Evolutionary conservation across 53 echinoderm and acorn worm species (phyloP), one percentile per base, ranked within the genome.

Genomic region (Holothuria leucospilota): DNA sequence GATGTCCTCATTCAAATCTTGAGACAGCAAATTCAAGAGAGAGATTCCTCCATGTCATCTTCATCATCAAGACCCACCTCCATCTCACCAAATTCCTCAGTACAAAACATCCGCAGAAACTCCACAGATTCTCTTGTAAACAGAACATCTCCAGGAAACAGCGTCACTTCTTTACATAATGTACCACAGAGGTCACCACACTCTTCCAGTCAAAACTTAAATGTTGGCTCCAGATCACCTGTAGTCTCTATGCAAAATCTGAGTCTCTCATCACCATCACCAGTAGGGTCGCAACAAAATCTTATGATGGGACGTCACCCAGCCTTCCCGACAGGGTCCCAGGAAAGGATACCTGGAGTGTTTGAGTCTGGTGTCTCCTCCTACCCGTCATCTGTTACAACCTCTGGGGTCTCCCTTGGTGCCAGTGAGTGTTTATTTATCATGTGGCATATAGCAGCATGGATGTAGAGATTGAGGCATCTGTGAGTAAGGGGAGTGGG

Each of bases 1-100:
- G 92, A 95, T 82, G 91, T 90, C 65, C 86, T 93, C 71, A 95
- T 98, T 72, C 91, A 95, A 49, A 91, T 91, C 20, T 82, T 98
- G 8, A 82, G 91, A 64, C 85, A 94, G 28, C 95, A 98, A 68
- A 87, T 93, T 67, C 51, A 89, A 40, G 94, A 96, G 70, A 87
- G 89, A 65, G 93, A 93, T 71, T 72, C 81, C 8, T 58, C 84
- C 12, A 62, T 78, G 52, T 64, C 71, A 39, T 82, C 75, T 59
- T 75, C 80, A 6, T 90, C 82, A 8, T 85, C 88, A 16, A 39
- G 90, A 38, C 88, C 88, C 28, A 81, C 90, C 2, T 87, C 94
- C 23, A 75, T 87, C 27, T 94, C 93, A 30, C 93, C 94, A 21
- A 90, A 92, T 20, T 85, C 85, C 80, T 90, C 92, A 38, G 68